Evolutionary conservation across 2,797 vertebrate genomes (phyloP).

Genomic region (Tiaroga cobitis): DNA sequence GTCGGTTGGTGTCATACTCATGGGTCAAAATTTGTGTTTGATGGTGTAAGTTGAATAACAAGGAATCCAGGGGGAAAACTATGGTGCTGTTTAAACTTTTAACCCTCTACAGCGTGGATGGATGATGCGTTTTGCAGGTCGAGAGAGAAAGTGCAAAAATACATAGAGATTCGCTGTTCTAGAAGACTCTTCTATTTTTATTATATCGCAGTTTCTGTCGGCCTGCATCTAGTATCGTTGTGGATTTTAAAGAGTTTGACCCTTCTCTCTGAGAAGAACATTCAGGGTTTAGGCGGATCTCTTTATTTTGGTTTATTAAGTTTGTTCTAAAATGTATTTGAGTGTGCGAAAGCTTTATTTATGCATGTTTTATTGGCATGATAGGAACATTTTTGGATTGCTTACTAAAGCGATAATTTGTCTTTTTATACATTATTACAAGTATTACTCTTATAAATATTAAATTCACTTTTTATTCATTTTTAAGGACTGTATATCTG

Average conservation of each 20-base stretch:
- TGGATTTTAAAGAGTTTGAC: constrained; percentile 20
- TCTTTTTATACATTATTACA: constrained; percentile 55
- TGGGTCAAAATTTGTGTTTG: constrained; percentile 24
- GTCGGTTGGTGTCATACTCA: constrained; percentile 18
- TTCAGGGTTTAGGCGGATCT: constrained; percentile 72
- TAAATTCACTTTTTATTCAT: constrained; percentile 38
- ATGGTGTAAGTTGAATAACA: constrained; percentile 18
- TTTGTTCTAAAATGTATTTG: constrained; percentile 58
- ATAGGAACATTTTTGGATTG: constrained; percentile 57
- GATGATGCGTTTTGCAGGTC: neutral
- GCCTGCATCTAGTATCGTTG: neutral
- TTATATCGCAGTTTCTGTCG: neutral
- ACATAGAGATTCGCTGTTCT: neutral
- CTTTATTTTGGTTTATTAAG: constrained; percentile 68
- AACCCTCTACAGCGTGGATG: constrained; percentile 16
- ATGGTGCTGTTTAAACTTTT: constrained; percentile 54
- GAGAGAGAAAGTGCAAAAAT: neutral
- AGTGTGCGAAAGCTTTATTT: constrained; percentile 75
- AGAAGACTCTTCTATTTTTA: neutral
- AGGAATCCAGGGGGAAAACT: constrained; percentile 43
- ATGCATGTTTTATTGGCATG: constrained; percentile 80
- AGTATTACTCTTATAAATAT: constrained; percentile 50
- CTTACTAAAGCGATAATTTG: constrained; percentile 40
- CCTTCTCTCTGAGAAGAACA: constrained; percentile 66
- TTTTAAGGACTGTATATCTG: constrained; percentile 45